Evolutionary conservation across 2,113 vertebrate species (phyloP), one percentile per base, ranked within the genome.

Genomic region (Nibea coibor): DNA sequence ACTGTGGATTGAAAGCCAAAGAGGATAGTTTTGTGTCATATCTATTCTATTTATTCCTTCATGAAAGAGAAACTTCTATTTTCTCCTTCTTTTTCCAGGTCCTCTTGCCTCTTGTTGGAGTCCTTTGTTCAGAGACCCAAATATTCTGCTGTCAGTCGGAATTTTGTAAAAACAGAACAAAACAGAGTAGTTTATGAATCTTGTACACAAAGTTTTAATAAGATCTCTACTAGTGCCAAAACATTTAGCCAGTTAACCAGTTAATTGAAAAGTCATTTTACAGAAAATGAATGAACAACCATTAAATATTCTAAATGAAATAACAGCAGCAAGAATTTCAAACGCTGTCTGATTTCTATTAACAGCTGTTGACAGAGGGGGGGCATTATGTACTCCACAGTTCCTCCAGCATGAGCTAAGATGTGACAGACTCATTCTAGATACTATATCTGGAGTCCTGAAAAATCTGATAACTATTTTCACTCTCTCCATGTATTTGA

Each of bases 31-130:
- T 83, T 82, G 51, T 85, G 76, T 89, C 80, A 84, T 48, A 75
- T 8, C 56, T 47, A n/a, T 56, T 80, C 28, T 90, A 87, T 92
- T 91, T 92, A 90, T 91, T 90, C 86, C 70, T 88, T 53, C 59
- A 31, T 39, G 22, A 48, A 43, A 19, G 48, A 80, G 69, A 74
- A 82, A 73, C 43, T 58, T 54, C 5, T 45, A 20, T 24, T 64
- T 64, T 63, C 10, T 24, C 62, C 58, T 61, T 63, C 10, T 42
- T 67, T 58, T 86, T 86, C 81, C 81, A 83, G 65, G 82, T 51
- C 71, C 56, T 4, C n/a, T n/a, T n/a, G n/a, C 67, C 3, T 71
- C 35, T 80, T 62, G 45, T 65, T 54, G 54, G 56, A 54, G 72
- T 89, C 61, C 43, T 76, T 35, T 42, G 71, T 61, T 80, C 75